Base-by-base conservation (phyloP, 2,888 invertebrate genomes). In the Eupsilia transversa region DNA sequence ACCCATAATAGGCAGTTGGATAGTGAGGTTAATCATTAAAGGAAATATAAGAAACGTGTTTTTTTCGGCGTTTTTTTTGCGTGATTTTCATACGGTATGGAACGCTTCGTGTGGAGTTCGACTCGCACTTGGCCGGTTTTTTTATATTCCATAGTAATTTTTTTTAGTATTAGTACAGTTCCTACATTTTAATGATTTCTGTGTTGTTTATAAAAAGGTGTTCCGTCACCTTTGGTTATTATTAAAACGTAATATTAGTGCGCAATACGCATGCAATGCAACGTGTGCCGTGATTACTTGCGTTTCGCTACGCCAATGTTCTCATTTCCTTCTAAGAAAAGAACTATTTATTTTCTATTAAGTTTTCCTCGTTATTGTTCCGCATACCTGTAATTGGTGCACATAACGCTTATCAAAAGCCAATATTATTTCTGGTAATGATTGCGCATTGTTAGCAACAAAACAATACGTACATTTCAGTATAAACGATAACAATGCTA, bases 401-500 rank as follows among this genome's bases (percentile, higher is more conserved):
- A 74, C 74, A 72, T 72, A 77, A 83, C 74, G 74, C 79, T 88
- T 88, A 86, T 90, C 89, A 86, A 85, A 77, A 72, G 9, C 60
- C 76, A 83, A 82, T 84, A 82, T 70, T 72, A 82, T 84, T 86
- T 80, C 79, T 77, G 72, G 75, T 84, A 84, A 87, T 85, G 78
- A 85, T 86, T 82, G 82, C 72, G 80, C 80, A 82, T 87, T 86
- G 78, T 79, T 85, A 70, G 71, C 66, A 75, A 74, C 84, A 85
- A 74, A 86, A 88, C 89, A 91, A 90, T 88, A 86, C 85, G 80
- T 73, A 72, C 82, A 84, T 87, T 88, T 86, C 86, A 83, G 80
- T 67, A 72, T 71, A 79, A 64, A 77, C 88, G 88, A 90, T 91
- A 91, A 89, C 86, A 88, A 79, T 83, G 82, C 88, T 89, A 89